Conservation (phyloP, 2,888 invertebrate genomes). For the Empis stercorea region DNA sequence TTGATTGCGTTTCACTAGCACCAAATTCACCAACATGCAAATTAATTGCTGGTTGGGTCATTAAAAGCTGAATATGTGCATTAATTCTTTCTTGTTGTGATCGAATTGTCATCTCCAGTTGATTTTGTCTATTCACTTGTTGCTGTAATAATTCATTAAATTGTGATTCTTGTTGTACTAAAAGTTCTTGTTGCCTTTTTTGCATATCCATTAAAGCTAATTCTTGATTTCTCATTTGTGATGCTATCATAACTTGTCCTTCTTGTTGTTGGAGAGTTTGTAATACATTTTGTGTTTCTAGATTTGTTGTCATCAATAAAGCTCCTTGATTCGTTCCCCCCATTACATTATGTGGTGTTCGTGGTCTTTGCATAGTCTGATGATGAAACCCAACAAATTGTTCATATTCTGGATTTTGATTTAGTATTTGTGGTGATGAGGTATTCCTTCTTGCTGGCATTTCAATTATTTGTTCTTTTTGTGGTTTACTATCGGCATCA, state of each 20-base stretch:
- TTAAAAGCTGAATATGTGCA: slow-evolving; percentile 30
- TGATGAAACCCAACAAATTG: background rate
- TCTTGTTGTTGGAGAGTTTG: slow-evolving; percentile 31
- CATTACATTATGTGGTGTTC: background rate
- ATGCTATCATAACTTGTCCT: slow-evolving; percentile 27
- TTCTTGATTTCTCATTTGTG: slow-evolving; percentile 34
- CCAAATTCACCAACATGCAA: background rate
- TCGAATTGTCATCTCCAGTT: slow-evolving; percentile 31
- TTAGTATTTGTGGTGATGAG: background rate
- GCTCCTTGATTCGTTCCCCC: slow-evolving; percentile 15
- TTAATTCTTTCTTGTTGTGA: slow-evolving; percentile 34
- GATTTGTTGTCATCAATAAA: slow-evolving; percentile 22
- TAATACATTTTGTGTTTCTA: slow-evolving; percentile 25
- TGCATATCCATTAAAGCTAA: slow-evolving; percentile 31
- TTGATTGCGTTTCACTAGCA: background rate
- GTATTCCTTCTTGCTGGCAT: slow-evolving; percentile 7
- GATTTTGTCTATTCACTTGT: slow-evolving; percentile 29
- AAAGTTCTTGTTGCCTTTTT: slow-evolving; percentile 25
- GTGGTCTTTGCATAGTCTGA: background rate
- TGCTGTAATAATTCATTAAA: slow-evolving; percentile 31
- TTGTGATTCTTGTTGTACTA: slow-evolving; percentile 28
- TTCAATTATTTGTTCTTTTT: slow-evolving; percentile 2
- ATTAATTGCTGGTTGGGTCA: slow-evolving; percentile 24
- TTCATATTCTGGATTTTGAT: slow-evolving; percentile 11
- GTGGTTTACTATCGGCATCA: slow-evolving; percentile 9